A percentile compares a stretch with the other conserved stretches of the same genome.
Evolutionary conservation across 2,113 vertebrate species (phyloP).

Genomic region (Urocolius indicus): DNA sequence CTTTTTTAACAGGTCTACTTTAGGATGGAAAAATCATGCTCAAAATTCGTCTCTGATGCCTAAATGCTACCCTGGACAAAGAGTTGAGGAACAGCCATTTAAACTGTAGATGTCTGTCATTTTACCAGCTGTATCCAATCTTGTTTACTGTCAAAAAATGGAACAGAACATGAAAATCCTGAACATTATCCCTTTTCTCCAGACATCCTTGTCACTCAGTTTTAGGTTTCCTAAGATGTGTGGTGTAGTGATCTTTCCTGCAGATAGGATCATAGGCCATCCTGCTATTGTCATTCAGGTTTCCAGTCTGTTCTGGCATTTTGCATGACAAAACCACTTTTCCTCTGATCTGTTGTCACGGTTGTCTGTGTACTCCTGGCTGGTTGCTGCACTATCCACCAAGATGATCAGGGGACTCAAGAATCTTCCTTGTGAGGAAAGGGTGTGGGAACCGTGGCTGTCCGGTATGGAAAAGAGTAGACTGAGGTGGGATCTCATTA

Average conservation of each 20-base stretch:
- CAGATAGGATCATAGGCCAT: not conserved
- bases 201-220: not conserved
- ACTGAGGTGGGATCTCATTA: no score
- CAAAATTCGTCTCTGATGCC: not conserved
- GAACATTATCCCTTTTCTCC: not conserved
- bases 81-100: not conserved
- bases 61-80: not conserved
- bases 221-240: not conserved
- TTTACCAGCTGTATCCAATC: not conserved
- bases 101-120: not conserved
- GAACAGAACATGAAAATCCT: fast-evolving
- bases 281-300: not conserved
- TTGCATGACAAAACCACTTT: not conserved
- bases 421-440: no score
- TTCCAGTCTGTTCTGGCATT: not conserved
- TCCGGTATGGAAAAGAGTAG: no score
- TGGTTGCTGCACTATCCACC: not conserved
- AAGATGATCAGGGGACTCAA: no score
- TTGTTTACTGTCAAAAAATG: not conserved
- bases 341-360: fast-evolving
- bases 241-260: not conserved
- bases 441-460: no score
- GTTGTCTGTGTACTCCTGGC: not conserved
- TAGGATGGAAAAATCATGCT: not conserved
- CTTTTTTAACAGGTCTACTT: not conserved